These are phyloP conservation scores for Halictus ligatus DNA, from an alignment of 2,888 invertebrate species.

Conservation along the genomic window DNA sequence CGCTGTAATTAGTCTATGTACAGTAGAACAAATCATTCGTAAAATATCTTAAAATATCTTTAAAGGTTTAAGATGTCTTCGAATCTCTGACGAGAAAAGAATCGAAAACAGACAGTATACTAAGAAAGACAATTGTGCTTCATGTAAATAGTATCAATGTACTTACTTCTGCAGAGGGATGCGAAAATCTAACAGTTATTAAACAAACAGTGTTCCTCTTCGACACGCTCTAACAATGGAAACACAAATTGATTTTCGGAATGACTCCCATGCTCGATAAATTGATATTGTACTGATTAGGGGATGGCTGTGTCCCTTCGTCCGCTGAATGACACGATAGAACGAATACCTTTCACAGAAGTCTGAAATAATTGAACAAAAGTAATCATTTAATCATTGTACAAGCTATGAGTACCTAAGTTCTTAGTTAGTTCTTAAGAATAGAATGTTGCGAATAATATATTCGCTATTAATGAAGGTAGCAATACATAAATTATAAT, in stretches of 20 bases:
- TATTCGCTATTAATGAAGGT: not conserved
- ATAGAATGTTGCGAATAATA: not conserved
- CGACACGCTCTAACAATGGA: conserved; percentile 11
- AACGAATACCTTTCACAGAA: conserved; percentile 93
- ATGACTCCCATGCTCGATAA: conserved; percentile 26
- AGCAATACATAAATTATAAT: not conserved
- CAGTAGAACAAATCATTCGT: conserved; percentile 22
- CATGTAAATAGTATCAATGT: conserved; percentile 20
- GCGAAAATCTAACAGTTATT: conserved; percentile 8
- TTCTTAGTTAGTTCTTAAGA: conserved; percentile 2
- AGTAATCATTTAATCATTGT: conserved; percentile 38
- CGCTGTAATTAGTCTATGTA: conserved; percentile 7
- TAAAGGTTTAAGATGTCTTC: not conserved
- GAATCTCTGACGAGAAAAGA: not conserved
- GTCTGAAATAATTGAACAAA: conserved; percentile 87
- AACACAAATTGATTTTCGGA: conserved; percentile 34
- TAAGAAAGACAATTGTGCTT: conserved; percentile 1
- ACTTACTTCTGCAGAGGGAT: conserved; percentile 43
- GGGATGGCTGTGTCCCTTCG: conserved; percentile 87
- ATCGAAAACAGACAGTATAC: not conserved
- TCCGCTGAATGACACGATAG: conserved; percentile 92
- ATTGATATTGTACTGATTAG: conserved; percentile 67
- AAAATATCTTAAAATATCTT: conserved; percentile 1
- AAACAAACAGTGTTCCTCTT: conserved; percentile 32
- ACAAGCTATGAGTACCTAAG: not conserved